phyloP scores from a whole-genome alignment of 2,113 vertebrate species.

The Chitala chitala region DNA sequence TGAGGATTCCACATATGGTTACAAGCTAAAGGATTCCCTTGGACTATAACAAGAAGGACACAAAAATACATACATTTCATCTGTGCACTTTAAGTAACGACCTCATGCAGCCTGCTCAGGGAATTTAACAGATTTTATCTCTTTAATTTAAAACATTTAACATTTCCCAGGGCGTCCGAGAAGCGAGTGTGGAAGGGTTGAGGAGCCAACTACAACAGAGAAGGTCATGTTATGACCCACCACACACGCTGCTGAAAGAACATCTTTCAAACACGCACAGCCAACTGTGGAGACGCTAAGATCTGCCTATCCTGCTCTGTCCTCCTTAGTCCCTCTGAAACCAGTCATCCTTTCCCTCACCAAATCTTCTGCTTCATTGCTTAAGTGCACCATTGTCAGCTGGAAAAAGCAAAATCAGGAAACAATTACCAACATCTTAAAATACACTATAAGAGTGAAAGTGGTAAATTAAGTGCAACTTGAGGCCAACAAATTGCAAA shows the following conservation, averaged over 20 bases:
- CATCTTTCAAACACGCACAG: conserved; percentile 87
- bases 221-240: conserved; percentile 89
- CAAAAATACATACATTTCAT: conserved; percentile 77
- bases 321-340: conserved; percentile 79
- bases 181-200: conserved; percentile 86
- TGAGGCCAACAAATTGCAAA: conserved; percentile 32
- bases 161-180: conserved; percentile 92
- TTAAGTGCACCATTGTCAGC: conserved; percentile 41
- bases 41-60: conserved; percentile 47
- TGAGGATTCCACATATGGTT: conserved; percentile 37
- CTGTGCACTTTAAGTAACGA: conserved; percentile 77
- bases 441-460: conserved; percentile 28
- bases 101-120: conserved; percentile 70
- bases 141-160: conserved; percentile 87
- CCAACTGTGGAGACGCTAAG: conserved; percentile 91
- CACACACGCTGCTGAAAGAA: conserved; percentile 96
- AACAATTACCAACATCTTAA: conserved; percentile 29
- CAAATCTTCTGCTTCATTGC: conserved; percentile 41
- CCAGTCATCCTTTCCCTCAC: conserved; percentile 53
- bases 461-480: conserved; percentile 31
- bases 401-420: conserved; percentile 19
- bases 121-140: conserved; percentile 78
- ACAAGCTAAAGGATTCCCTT: conserved; percentile 28
- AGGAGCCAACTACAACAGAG: conserved; percentile 96
- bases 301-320: conserved; percentile 88